Evolutionary conservation across 2,113 vertebrate genomes (phyloP).

Genomic region (Gavia stellata): DNA sequence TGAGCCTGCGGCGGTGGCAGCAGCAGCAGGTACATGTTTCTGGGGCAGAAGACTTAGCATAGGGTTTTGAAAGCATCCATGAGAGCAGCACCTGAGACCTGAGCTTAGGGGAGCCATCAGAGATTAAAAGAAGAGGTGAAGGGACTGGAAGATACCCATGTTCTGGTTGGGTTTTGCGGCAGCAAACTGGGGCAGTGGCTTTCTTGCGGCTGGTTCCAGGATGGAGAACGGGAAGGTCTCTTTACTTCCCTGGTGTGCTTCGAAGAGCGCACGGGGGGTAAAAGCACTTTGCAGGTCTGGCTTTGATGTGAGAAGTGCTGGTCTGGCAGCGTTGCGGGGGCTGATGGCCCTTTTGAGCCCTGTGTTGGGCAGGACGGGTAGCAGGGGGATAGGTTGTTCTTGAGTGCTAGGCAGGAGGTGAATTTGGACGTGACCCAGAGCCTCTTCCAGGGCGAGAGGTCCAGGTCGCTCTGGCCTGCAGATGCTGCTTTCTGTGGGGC

Average conservation of each 20-base stretch:
- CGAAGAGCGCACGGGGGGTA: background rate
- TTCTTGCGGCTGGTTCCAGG: background rate
- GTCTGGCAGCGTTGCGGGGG: background rate
- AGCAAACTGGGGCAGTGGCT: background rate
- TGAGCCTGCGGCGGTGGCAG: background rate
- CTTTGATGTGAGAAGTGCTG: background rate
- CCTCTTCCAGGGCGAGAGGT: background rate
- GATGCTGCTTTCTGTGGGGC: background rate
- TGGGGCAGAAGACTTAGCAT: background rate
- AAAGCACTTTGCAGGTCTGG: background rate
- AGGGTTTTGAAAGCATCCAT: background rate
- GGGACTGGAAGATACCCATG: accelerated
- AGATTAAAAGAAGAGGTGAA: background rate
- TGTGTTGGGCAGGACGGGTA: accelerated
- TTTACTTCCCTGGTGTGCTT: background rate
- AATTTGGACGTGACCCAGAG: background rate
- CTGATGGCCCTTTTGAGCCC: background rate
- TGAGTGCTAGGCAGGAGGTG: background rate
- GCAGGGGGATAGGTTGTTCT: too few species aligned
- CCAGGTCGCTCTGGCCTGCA: background rate
- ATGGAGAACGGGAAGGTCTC: background rate
- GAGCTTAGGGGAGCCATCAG: background rate
- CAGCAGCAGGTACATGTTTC: background rate
- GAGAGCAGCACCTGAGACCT: background rate
- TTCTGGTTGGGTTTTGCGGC: background rate